These are phyloP conservation scores for Indicator indicator DNA, from an alignment of 2,113 vertebrate species.

Conservation along the genomic window DNA sequence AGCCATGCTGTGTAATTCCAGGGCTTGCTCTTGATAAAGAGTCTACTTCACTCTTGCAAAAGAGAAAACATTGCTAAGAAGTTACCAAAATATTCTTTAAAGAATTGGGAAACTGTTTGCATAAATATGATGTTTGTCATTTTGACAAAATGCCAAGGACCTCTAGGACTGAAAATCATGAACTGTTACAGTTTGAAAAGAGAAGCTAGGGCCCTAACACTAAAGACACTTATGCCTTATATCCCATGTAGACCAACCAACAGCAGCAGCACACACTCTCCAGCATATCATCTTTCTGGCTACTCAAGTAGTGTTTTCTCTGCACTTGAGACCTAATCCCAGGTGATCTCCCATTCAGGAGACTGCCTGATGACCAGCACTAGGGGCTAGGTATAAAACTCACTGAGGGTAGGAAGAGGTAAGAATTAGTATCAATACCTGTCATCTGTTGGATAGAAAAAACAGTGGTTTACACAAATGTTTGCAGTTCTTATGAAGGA, in stretches of 20 bases:
- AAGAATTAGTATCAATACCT: not conserved
- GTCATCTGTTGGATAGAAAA: not conserved
- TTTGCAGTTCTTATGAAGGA: conserved; percentile 54
- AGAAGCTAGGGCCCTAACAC: not conserved
- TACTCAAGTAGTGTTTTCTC: not conserved
- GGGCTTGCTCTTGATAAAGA: not conserved
- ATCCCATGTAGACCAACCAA: not conserved
- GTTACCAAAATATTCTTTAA: conserved; percentile 25
- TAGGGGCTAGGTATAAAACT: not conserved
- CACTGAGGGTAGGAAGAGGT: not conserved
- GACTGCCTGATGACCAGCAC: not conserved
- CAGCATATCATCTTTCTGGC: not conserved
- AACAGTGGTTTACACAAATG: not conserved
- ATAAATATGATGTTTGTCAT: not conserved
- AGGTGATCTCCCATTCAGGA: not conserved
- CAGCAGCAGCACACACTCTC: fast-evolving
- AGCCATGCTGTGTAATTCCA: conserved; percentile 10
- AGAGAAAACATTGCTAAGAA: not conserved
- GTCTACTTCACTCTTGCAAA: not conserved
- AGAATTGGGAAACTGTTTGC: not conserved
- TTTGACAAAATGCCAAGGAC: not conserved
- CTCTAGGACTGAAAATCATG: not conserved
- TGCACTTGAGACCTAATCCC: not conserved
- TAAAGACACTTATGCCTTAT: not conserved
- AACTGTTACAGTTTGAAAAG: not conserved